Base-by-base conservation (phyloP, 1,140 invertebrate species). In the Periplaneta americana region DNA sequence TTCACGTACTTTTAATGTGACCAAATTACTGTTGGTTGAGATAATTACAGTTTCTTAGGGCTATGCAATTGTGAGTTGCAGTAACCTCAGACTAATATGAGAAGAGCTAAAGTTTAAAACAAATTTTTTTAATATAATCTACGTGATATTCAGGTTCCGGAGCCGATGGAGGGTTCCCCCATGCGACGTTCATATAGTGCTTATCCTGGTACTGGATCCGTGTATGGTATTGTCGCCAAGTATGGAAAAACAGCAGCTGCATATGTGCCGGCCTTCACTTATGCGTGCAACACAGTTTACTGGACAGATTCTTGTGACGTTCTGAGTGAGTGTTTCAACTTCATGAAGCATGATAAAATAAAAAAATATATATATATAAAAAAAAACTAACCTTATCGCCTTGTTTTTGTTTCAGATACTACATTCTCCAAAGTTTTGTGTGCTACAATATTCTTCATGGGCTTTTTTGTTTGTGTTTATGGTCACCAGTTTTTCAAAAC, bases 201-300 rank as follows among this genome's bases (percentile, higher is more conserved):
- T 9, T 95, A 95, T 85, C 88, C 87, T 17, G 93, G 93, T 34
- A 92, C 89, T 11, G 93, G 92, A 32, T 89, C 90, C 5, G 87
- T 94, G 36, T 94, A 92, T 84, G 91, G 87, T 0, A 89, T 92
- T 28, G 87, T 94, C 11, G 92, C 92, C 2, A 90, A 88, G 39
- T 88, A 87, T 83, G 86, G 83, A 74, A 85, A 88, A 6, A 87
- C 85, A 34, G 83, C 83, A 76, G 90, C 93, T 28, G 89, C 91
- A 5, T 95, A 95, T 85, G 90, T 95, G 5, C 93, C 94, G 3
- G 88, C 88, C 11, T 87, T 92, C 76, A 92, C 92, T 4, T 95
- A 94, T 85, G 92, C 90, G 5, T 95, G 94, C 86, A 86, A 89
- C 13, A 74, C 34, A 32, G 35, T 86, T 9, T 84, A 86, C 4